Evolutionary conservation across 64 coral and sea anemone genomes (phyloP), one percentile per base, ranked within the genome.

Genomic region (Pocillopora verrucosa): DNA sequence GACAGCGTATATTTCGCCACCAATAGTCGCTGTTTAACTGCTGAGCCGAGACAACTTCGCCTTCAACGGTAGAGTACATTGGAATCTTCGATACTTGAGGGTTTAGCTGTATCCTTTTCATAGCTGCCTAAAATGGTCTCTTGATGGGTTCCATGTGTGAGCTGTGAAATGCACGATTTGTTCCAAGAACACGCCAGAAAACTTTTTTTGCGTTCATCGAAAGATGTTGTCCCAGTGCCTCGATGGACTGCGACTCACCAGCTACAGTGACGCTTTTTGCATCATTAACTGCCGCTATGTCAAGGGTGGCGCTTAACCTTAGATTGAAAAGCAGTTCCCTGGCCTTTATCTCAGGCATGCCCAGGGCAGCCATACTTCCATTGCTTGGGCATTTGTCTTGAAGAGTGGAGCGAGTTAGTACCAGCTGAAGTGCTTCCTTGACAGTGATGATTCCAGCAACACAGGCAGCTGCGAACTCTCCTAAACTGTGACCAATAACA

Each of bases 81-180:
- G 91, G 75, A 76, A 91, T 76, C 56, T 57, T 82, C 16, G 80
- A 64, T 57, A 63, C 25, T 25, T 89, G 56, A 10, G 94, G 94
- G 45, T 76, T 83, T 58, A 91, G 6, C 15, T 64, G 30, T 7
- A 79, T 22, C 13, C 79, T 73, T 58, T 78, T 67, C 60, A 69
- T 34, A 3, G n/a, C 30, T 58, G 58, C 56, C 62, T 75, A 16
- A 83, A 87, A 95, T 35, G 76, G 22, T 11, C 72, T 87, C 61
- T 83, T 76, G 62, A 91, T 95, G 17, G 25, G 14, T 13, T 87
- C 94, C 91, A 96, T 93, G 22, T 92, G 87, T 60, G 3, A 36
- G 82, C 94, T 96, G 61, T 96, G 94, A 60, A 92, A 96, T 19
- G 94, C 94, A 20, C 83, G 87, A 13, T 91, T 80, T 80, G 94